phyloP scores from a whole-genome alignment of 2,797 vertebrate species.

The Coregonus ussuriensis region DNA sequence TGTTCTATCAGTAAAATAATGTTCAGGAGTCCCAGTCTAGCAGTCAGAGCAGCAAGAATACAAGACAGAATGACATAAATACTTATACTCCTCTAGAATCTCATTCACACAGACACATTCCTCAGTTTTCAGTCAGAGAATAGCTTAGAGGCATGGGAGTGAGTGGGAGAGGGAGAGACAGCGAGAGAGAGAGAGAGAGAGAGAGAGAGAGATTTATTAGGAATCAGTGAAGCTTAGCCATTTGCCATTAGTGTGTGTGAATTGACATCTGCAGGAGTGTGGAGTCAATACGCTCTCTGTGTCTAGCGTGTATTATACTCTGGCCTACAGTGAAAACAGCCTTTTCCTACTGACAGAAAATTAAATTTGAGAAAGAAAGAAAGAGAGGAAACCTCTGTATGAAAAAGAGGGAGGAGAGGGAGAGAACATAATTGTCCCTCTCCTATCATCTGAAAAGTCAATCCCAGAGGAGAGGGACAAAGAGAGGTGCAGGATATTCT shows the following conservation, averaged over 20 bases:
- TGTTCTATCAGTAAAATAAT: not conserved
- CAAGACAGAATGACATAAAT: conserved; percentile 9
- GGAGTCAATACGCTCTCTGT: conserved; percentile 45
- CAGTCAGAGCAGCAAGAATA: not conserved
- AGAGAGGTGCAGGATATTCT: conserved; percentile 59
- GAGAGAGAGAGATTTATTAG: conserved; percentile 31
- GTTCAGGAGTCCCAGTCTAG: not conserved
- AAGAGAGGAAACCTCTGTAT: conserved; percentile 9
- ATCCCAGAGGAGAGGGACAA: conserved; percentile 50
- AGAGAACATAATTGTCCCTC: conserved; percentile 52
- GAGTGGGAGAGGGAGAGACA: not conserved
- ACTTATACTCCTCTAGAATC: not conserved
- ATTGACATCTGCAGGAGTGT: conserved; percentile 29
- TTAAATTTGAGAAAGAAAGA: conserved; percentile 35
- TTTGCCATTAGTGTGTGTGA: conserved; percentile 12
- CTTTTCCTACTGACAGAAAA: conserved; percentile 16
- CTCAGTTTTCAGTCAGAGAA: no score
- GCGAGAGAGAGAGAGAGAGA: conserved; percentile 20
- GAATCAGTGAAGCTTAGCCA: conserved; percentile 24
- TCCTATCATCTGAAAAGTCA: conserved; percentile 57
- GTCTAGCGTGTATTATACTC: conserved; percentile 53
- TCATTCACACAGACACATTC: conserved; percentile 4
- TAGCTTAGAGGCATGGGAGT: no score
- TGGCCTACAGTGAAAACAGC: conserved; percentile 2
- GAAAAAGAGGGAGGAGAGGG: conserved; percentile 20